These are phyloP conservation scores for Callaeas wilsoni DNA, from an alignment of 2,113 vertebrate species.

Conservation along the genomic window DNA sequence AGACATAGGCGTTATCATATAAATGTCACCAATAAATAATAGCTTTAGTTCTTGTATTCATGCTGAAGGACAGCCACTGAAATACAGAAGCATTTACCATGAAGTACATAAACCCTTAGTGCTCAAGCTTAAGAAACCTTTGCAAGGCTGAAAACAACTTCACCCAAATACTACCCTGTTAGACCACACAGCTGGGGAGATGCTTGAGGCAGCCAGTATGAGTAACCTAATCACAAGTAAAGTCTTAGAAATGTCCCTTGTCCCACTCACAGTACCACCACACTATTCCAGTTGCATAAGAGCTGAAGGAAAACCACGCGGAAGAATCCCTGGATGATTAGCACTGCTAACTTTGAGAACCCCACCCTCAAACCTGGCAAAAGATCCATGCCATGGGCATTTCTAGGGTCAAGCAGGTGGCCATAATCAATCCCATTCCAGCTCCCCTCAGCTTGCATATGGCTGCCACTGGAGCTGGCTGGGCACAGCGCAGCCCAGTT, in stretches of 20 bases:
- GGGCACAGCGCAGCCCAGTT: background rate
- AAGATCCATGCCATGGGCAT: background rate
- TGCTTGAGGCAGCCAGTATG: background rate
- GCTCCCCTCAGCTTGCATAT: background rate
- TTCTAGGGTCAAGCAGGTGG: background rate
- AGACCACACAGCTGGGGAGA: background rate
- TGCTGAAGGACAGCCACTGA: background rate
- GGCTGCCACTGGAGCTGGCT: rapidly evolving
- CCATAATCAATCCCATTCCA: background rate
- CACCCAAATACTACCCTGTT: background rate
- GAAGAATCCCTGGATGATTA: background rate
- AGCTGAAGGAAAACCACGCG: background rate
- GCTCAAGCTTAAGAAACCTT: background rate
- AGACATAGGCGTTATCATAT: constrained; percentile 23
- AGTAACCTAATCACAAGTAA: background rate
- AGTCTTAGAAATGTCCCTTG: background rate
- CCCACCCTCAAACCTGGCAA: background rate
- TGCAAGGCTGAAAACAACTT: background rate
- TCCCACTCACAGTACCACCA: background rate
- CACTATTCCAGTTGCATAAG: background rate
- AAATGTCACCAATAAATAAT: constrained; percentile 30
- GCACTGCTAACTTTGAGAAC: background rate
- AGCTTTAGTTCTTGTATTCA: constrained; percentile 2
- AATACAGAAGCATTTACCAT: background rate
- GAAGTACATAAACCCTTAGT: background rate